Evolutionary conservation across 2,113 vertebrate species (phyloP).

Genomic region (Australoheros scitulus): DNA sequence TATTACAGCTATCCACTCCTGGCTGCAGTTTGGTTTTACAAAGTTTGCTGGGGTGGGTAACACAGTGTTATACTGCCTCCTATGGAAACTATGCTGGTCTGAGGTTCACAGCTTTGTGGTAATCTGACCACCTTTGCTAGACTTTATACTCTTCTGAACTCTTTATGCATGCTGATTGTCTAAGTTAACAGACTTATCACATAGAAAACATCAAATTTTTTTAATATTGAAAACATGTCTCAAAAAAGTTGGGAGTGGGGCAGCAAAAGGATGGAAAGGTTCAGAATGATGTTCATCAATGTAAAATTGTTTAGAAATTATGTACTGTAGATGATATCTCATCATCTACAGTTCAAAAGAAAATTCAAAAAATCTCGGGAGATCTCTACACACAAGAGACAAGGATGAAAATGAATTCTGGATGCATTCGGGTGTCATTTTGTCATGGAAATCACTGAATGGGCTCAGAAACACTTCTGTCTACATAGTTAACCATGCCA

Average conservation of each 20-base stretch:
- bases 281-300: background rate
- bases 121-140: too few species aligned
- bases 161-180: background rate
- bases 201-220: too few species aligned
- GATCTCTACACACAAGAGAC: too few species aligned
- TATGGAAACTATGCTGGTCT: background rate
- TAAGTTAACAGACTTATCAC: too few species aligned
- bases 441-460: background rate
- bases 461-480: background rate
- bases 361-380: too few species aligned
- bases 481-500: background rate
- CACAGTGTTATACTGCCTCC: slow-evolving; percentile 36
- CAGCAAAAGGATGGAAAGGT: too few species aligned
- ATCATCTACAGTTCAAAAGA: too few species aligned
- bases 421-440: background rate
- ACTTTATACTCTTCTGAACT: background rate
- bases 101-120: background rate
- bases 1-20: background rate
- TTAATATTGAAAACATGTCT: too few species aligned
- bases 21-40: slow-evolving; percentile 5
- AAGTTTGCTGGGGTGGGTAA: slow-evolving; percentile 1
- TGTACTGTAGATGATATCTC: too few species aligned
- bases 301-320: background rate
- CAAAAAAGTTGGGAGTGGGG: too few species aligned
- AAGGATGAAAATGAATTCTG: background rate